Base-by-base conservation (phyloP, 2,797 vertebrate genomes). In the Typhlichthys subterraneus region DNA sequence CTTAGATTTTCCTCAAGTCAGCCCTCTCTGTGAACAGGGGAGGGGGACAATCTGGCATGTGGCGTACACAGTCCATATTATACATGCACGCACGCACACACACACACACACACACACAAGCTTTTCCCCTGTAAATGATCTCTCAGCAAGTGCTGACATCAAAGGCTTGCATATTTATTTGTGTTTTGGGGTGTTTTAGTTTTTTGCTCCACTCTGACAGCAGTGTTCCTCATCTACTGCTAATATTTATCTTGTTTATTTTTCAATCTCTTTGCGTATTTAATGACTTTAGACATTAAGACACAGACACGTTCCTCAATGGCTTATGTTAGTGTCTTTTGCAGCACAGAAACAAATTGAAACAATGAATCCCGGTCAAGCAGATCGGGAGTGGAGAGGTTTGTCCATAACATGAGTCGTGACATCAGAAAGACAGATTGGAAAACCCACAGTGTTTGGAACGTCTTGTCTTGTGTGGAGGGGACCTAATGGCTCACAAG, bases 161-260 rank as follows among this genome's bases (percentile, higher is more conserved):
- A 92, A 92, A 91, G 87, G 49, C 68, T 69, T 12, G 62, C 67
- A 65, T 87, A 87, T 89, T 91, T 83, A 84, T 79, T 85, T 85
- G 77, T 58, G 77, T 73, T 77, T 84, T 49, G 63, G 77, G 77
- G 69, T 75, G 72, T 72, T 88, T 89, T 88, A 88, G 73, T 78
- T 76, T 81, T 82, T 84, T 45, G 51, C 86, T 84, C 87, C 83
- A 84, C 72, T 87, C 78, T 62, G 83, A 81, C 31, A 47, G 85
- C 77, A 65, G 74, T 68, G 23, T 76, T 75, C 73, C 73, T 71
- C n/a, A 17, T 85, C 80, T 80, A 59, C 67, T 67, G 63, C 78
- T 83, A 76, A 77, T 86, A 88, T 82, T 80, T 84, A 81, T 77
- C 45, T 46, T 50, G 63, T 75, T 77, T 84, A 77, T 84, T 88